Evolutionary conservation across 2,113 vertebrate genomes (phyloP).

Genomic region (Burhinus bistriatus): DNA sequence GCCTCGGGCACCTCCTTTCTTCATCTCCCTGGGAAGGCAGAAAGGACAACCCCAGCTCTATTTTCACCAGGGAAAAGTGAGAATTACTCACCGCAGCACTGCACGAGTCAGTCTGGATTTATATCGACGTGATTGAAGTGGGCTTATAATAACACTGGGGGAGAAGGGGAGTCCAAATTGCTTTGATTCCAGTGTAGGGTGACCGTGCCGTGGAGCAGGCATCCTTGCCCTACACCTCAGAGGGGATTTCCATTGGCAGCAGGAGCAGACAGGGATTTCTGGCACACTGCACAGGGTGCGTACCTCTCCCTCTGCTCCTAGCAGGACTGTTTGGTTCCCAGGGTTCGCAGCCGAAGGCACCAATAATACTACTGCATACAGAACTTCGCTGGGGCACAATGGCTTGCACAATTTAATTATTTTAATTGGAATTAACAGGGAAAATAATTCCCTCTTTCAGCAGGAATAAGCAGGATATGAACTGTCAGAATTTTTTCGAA

Average conservation of each 20-base stretch:
- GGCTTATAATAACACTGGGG: not conserved
- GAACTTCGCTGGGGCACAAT: not conserved
- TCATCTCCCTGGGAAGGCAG: not conserved
- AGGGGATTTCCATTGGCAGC: not conserved
- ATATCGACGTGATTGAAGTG: not conserved
- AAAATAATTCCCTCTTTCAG: slow-evolving; percentile 15
- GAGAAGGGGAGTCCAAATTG: not conserved
- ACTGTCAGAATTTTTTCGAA: not conserved
- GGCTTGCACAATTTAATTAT: slow-evolving; percentile 4
- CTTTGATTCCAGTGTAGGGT: not conserved
- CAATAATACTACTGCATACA: not conserved
- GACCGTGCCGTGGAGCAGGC: rapidly evolving
- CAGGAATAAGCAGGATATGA: not conserved
- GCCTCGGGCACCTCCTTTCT: not conserved
- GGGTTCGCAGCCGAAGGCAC: not conserved
- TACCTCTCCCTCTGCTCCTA: not conserved
- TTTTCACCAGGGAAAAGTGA: slow-evolving; percentile 30
- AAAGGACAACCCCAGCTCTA: not conserved
- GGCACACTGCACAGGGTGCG: rapidly evolving
- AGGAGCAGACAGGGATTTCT: not conserved
- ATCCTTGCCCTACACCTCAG: not conserved
- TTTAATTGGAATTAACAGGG: slow-evolving; percentile 39
- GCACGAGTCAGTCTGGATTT: not conserved
- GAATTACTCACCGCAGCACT: not conserved
- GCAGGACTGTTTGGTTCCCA: not conserved